phyloP scores from a whole-genome alignment of 1,140 invertebrate genomes.

The Uloborus diversus region DNA sequence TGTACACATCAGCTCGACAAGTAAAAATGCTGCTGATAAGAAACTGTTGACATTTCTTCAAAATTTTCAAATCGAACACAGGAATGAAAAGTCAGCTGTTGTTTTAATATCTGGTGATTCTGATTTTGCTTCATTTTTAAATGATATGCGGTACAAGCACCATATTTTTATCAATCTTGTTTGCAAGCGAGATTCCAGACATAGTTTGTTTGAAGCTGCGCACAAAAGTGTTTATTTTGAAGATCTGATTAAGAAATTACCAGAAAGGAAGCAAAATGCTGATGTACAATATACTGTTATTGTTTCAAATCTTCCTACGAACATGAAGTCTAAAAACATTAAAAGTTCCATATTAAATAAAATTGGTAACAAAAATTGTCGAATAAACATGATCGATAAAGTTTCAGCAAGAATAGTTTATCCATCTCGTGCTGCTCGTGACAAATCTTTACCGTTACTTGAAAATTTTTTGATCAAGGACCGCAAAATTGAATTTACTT shows the following conservation, averaged over 20 bases:
- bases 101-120: conserved; percentile 58
- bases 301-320: conserved; percentile 35
- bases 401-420: not conserved
- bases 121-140: conserved; percentile 55
- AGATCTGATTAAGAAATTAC: conserved; percentile 40
- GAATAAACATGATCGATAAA: not conserved
- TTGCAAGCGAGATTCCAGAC: conserved; percentile 32
- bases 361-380: conserved; percentile 11
- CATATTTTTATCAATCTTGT: conserved; percentile 45
- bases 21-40: conserved; percentile 59
- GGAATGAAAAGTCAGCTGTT: conserved; percentile 14
- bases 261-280: not conserved
- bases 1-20: conserved; percentile 41
- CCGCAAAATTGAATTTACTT: not conserved
- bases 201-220: conserved; percentile 23
- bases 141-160: conserved; percentile 45
- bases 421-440: not conserved
- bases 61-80: conserved; percentile 44
- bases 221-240: conserved; percentile 31
- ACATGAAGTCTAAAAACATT: not conserved
- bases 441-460: conserved; percentile 10
- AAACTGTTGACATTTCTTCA: conserved; percentile 52
- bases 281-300: not conserved
- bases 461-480: not conserved
- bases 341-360: not conserved